Percentiles rank a stretch among this genome's conserved stretches.
phyloP scores from a whole-genome alignment of 2,113 vertebrate genomes.

The Thinocorus orbignyianus region DNA sequence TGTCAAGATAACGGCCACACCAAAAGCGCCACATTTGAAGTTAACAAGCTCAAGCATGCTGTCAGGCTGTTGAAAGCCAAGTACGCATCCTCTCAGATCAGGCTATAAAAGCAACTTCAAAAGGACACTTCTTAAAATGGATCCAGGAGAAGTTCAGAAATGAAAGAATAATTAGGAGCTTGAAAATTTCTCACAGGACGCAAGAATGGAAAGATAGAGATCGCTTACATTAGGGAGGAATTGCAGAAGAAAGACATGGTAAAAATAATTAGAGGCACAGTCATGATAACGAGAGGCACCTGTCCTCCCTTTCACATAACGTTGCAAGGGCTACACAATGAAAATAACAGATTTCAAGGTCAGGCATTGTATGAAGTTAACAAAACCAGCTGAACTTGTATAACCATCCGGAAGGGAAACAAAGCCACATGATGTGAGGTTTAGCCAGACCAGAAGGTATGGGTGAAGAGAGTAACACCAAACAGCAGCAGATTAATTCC shows the following conservation, averaged over 20 bases:
- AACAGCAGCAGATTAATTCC: background rate
- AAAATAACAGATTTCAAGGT: background rate
- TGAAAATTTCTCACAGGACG: background rate
- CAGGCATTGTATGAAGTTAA: background rate
- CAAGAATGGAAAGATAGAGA: background rate
- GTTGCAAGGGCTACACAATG: background rate
- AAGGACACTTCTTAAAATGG: background rate
- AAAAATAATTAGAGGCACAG: background rate
- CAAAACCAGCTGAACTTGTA: background rate
- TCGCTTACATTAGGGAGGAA: background rate
- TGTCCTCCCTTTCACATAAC: background rate
- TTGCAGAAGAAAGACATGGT: background rate
- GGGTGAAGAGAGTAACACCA: background rate
- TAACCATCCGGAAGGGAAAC: background rate
- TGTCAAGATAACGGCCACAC: background rate
- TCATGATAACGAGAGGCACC: background rate
- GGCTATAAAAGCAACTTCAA: background rate
- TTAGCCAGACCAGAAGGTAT: background rate
- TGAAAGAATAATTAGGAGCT: slow-evolving; percentile 6
- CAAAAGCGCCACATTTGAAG: background rate
- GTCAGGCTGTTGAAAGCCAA: background rate
- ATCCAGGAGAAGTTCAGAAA: background rate
- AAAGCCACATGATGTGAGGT: background rate
- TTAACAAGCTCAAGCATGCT: background rate
- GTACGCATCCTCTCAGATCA: background rate